Conservation (phyloP, 2,888 invertebrate genomes). For the Spodoptera picta region DNA sequence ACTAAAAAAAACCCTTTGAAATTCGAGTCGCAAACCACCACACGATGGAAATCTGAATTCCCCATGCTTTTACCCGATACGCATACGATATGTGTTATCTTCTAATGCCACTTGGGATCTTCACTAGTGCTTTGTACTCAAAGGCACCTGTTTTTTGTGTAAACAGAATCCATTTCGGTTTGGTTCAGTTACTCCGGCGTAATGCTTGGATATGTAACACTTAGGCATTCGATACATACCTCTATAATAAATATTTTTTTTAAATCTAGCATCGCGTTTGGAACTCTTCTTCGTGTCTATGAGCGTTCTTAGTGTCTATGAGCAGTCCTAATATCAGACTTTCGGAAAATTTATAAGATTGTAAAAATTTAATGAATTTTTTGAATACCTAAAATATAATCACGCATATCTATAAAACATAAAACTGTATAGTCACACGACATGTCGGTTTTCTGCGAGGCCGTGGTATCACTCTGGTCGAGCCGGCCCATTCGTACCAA, state of each 20-base stretch:
- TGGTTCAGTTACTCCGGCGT: slow-evolving; percentile 15
- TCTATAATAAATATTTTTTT: neutral
- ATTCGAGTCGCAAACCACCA: slow-evolving; percentile 79
- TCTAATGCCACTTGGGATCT: slow-evolving; percentile 84
- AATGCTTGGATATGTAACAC: neutral
- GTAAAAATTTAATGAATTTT: neutral
- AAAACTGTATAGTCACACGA: too few species aligned
- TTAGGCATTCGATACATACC: too few species aligned
- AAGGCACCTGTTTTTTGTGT: slow-evolving; percentile 83
- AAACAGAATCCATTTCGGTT: slow-evolving; percentile 75
- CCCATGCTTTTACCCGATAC: slow-evolving; percentile 86
- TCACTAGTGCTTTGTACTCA: slow-evolving; percentile 84
- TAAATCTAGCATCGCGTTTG: neutral
- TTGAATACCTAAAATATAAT: too few species aligned
- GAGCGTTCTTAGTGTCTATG: too few species aligned
- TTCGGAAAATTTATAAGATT: neutral
- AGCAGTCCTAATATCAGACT: too few species aligned
- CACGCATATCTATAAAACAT: too few species aligned
- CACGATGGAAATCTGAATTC: slow-evolving; percentile 82
- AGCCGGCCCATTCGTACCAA: too few species aligned
- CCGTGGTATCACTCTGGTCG: too few species aligned
- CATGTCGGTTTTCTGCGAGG: too few species aligned
- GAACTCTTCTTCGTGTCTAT: too few species aligned
- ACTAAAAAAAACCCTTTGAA: slow-evolving; percentile 83
- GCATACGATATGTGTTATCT: slow-evolving; percentile 86